A percentile compares a stretch with the other conserved stretches of the same genome.
Evolutionary conservation across 2,113 vertebrate genomes (phyloP).

Genomic region (Echinops telfairi): DNA sequence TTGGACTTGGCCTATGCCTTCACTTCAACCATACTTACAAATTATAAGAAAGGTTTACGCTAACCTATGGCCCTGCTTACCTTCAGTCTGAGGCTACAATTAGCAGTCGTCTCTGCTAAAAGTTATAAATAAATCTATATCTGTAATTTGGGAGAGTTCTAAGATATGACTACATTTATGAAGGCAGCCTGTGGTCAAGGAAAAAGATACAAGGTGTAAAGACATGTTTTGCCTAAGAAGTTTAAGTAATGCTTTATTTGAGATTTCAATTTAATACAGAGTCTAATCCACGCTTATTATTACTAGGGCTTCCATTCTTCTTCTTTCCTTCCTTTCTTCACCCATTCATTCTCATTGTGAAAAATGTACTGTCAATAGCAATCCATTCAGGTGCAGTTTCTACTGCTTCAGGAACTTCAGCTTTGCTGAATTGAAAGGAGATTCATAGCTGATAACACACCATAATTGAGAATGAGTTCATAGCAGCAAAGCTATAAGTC

Average conservation of each 20-base stretch:
- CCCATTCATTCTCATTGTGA: not conserved
- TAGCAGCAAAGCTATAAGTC: slow-evolving; percentile 59
- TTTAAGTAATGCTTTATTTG: not conserved
- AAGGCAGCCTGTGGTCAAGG: not conserved
- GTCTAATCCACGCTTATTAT: not conserved
- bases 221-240: not conserved
- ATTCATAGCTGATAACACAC: slow-evolving; percentile 70
- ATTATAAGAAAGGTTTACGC: not conserved
- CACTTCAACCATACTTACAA: not conserved
- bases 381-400: not conserved
- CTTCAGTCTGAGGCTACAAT: not conserved
- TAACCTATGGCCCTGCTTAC: not conserved
- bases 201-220: not conserved
- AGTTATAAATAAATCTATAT: not conserved
- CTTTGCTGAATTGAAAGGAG: slow-evolving; percentile 56
- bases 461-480: slow-evolving; percentile 71
- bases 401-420: slow-evolving; percentile 39
- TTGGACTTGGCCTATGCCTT: not conserved
- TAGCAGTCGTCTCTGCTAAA: not conserved
- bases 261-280: not conserved
- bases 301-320: not conserved
- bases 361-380: slow-evolving; percentile 63
- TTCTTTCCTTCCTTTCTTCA: not conserved
- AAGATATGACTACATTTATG: not conserved
- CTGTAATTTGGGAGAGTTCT: not conserved